phyloP scores from a whole-genome alignment of 2,888 invertebrate species.

The Argyra leucocephala region DNA sequence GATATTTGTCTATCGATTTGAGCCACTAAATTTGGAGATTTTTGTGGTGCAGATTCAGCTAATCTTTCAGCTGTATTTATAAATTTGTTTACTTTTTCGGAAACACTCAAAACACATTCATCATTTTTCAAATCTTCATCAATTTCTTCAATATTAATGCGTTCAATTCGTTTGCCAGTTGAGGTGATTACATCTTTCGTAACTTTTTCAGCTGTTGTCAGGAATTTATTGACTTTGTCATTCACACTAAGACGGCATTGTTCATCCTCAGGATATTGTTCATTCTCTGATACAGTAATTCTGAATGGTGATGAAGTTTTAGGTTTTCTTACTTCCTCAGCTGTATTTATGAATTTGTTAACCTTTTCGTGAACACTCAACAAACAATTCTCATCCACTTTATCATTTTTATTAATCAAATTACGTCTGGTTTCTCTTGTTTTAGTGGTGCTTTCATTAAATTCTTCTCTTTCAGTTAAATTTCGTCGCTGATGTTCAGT shows the following conservation, averaged over 20 bases:
- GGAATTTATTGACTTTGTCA: slow-evolving; percentile 56
- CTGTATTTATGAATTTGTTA: slow-evolving; percentile 52
- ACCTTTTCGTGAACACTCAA: slow-evolving; percentile 62
- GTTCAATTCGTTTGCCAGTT: slow-evolving; percentile 35
- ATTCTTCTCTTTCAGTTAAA: slow-evolving; percentile 15
- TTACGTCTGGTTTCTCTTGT: slow-evolving; percentile 28
- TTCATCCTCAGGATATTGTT: slow-evolving; percentile 41
- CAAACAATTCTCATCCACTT: slow-evolving; percentile 54
- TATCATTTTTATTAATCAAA: slow-evolving; percentile 44
- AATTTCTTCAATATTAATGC: slow-evolving; percentile 48
- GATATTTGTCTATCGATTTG: slow-evolving; percentile 40
- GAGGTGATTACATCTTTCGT: slow-evolving; percentile 39
- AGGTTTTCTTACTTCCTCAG: slow-evolving; percentile 44
- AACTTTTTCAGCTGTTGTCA: slow-evolving; percentile 52
- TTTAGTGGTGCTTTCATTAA: slow-evolving; percentile 25
- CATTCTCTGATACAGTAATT: slow-evolving; percentile 30
- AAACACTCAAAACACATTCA: slow-evolving; percentile 54
- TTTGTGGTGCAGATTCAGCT: slow-evolving; percentile 37
- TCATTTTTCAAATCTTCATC: slow-evolving; percentile 52
- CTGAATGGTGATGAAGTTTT: slow-evolving; percentile 37
- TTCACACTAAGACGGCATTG: slow-evolving; percentile 54
- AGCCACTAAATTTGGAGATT: slow-evolving; percentile 46
- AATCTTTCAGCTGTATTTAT: slow-evolving; percentile 53
- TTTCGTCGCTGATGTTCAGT: background rate
- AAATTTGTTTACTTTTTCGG: slow-evolving; percentile 57